phyloP scores from a whole-genome alignment of 2,888 invertebrate species.

The Habroteleia sp. region DNA sequence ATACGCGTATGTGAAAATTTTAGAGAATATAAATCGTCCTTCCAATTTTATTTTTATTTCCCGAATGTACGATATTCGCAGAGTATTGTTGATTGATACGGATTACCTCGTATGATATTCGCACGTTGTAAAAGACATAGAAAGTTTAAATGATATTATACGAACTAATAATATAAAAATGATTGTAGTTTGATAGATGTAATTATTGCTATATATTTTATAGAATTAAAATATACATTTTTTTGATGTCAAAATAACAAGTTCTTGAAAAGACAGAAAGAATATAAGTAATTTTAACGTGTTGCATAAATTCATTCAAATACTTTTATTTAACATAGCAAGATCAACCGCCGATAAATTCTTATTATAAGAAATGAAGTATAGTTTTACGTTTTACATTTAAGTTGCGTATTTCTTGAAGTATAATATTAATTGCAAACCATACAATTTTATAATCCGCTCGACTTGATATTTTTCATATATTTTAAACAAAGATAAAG shows the following conservation, averaged over 20 bases:
- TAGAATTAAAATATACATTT: constrained; percentile 28
- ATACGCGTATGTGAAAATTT: background rate
- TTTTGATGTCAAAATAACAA: constrained; percentile 13
- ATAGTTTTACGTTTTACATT: no score
- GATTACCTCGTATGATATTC: constrained; percentile 49
- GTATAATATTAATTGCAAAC: no score
- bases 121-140: constrained; percentile 50
- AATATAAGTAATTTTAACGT: no score
- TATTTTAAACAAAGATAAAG: no score
- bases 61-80: constrained; percentile 5
- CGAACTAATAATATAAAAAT: constrained; percentile 16
- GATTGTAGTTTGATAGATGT: constrained; percentile 43
- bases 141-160: constrained; percentile 61
- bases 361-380: no score
- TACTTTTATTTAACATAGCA: no score
- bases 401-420: no score
- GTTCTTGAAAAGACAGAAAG: no score
- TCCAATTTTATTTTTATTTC: constrained; percentile 17
- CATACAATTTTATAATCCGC: no score
- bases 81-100: constrained; percentile 48
- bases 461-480: no score
- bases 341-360: no score
- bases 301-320: no score
- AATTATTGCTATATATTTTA: constrained; percentile 54
- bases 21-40: constrained; percentile 10